A percentile compares a stretch with the other conserved stretches of the same genome.
These are phyloP conservation scores for Raja brachyura DNA, from an alignment of 2,113 vertebrate species.

Conservation along the genomic window DNA sequence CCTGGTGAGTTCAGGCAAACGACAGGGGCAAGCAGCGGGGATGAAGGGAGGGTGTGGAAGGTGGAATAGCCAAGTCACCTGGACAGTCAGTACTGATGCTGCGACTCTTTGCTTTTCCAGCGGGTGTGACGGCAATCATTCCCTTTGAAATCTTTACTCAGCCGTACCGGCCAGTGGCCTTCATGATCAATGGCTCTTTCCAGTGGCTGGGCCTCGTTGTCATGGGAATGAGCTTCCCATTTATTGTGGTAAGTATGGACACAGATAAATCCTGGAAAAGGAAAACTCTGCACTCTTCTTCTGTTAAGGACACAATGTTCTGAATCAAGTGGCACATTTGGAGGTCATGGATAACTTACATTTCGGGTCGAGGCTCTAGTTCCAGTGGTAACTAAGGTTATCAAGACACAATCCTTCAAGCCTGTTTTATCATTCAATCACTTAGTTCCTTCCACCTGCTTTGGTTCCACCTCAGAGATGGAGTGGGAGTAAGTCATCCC, in stretches of 20 bases:
- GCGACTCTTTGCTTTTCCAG: slow-evolving; percentile 47
- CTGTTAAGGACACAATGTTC: no score
- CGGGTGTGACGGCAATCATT: slow-evolving; percentile 52
- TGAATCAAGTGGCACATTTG: no score
- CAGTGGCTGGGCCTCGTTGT: slow-evolving; percentile 65
- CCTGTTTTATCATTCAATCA: neutral
- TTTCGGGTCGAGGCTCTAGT: no score
- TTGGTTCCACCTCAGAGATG: neutral
- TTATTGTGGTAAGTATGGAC: slow-evolving; percentile 61
- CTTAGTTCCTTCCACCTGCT: neutral
- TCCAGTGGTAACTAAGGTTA: neutral
- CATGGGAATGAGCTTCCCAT: slow-evolving; percentile 66
- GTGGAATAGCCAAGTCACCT: neutral
- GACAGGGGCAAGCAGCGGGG: neutral
- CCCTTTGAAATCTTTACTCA: slow-evolving; percentile 67
- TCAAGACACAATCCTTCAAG: neutral
- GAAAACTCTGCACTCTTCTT: neutral
- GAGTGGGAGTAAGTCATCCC: neutral
- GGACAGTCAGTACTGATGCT: neutral
- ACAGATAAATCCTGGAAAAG: neutral
- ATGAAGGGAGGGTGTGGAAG: neutral
- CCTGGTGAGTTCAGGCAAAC: slow-evolving; percentile 54
- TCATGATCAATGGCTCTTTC: slow-evolving; percentile 51
- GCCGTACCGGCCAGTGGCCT: slow-evolving; percentile 62
- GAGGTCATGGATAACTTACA: no score